Base-by-base conservation (phyloP, 2,888 invertebrate species). In the Uloborus plumipes region DNA sequence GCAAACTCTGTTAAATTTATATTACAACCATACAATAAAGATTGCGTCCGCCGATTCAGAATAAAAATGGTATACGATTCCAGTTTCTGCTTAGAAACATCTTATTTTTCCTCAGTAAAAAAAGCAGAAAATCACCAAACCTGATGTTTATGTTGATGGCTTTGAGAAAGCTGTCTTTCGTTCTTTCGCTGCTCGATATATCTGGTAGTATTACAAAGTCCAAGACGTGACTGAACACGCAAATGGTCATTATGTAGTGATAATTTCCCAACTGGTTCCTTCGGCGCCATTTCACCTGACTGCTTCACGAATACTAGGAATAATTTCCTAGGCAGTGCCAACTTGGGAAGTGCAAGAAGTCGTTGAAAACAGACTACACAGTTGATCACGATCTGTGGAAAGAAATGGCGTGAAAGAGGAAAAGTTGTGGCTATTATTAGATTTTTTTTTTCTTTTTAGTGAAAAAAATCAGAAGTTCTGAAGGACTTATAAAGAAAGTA, bases 201-300 rank as follows among this genome's bases (percentile, higher is more conserved):
- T 80, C 55, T 49, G 64, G 73, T 69, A 55, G 72, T 73, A 80
- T 80, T 80, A 74, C 79, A 80, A 80, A 80, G 67, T 80, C 67
- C 50, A 69, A 67, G 50, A 80, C 79, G 79, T 80, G 79, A 80
- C 79, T 62, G 39, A 73, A 66, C 66, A 65, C 51, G 61, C 55
- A 80, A 80, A 73, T 73, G 61, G 50, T 31, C 62, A 61, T 80
- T 80, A 73, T 67, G 53, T n/a, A 62, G 79, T 73, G 79, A 80
- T 80, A 73, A 80, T 80, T 80, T 51, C 67, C 49, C 31, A 64
- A 20, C 55, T 31, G 39, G 55, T 75, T 75, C 67, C 31, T 47
- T n/a, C 31, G 22, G 6, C 26, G 61, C 69, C 31, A 76, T 67
- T 76, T 55, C 55, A 55, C 20, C 47, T 20, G 59, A 18, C 20